A percentile compares a stretch with the other conserved stretches of the same genome.
These are phyloP conservation scores for Empis livida DNA, from an alignment of 2,888 invertebrate species.

Conservation along the genomic window DNA sequence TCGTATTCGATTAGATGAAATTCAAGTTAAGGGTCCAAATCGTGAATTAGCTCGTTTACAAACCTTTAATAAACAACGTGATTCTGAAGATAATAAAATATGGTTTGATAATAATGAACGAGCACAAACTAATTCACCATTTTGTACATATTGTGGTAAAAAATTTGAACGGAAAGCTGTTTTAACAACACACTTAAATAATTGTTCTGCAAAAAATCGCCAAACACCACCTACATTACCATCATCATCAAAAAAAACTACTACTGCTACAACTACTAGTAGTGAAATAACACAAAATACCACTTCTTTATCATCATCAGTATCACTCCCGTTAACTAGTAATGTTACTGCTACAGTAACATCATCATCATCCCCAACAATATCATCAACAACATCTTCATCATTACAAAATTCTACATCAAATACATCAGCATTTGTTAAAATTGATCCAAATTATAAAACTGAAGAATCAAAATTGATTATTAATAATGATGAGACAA, in stretches of 20 bases:
- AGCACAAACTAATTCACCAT: slow-evolving; percentile 41
- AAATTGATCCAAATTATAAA: too few relatives aligned
- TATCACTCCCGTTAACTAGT: too few relatives aligned
- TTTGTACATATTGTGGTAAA: slow-evolving; percentile 49
- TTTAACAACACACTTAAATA: slow-evolving; percentile 54
- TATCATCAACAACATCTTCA: too few relatives aligned
- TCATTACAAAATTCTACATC: too few relatives aligned
- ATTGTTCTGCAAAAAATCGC: slow-evolving; percentile 42
- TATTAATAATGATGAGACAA: too few relatives aligned
- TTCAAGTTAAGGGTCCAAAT: slow-evolving; percentile 30
- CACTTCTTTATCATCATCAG: too few relatives aligned
- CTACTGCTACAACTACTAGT: too few relatives aligned
- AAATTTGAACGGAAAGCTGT: slow-evolving; percentile 61
- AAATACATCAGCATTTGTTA: too few relatives aligned
- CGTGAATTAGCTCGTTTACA: slow-evolving; percentile 29
- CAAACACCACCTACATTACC: slow-evolving; percentile 20
- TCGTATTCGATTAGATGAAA: slow-evolving; percentile 48
- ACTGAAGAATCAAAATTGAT: too few relatives aligned
- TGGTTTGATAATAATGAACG: slow-evolving; percentile 46
- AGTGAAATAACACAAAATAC: too few relatives aligned
- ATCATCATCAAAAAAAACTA: slow-evolving; percentile 3
- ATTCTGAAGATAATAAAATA: slow-evolving; percentile 12
- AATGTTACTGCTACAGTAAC: too few relatives aligned
- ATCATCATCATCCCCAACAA: background rate
- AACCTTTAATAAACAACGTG: slow-evolving; percentile 13